These are phyloP conservation scores for Austrofundulus limnaeus DNA, from an alignment of 2,113 vertebrate species.

Conservation along the genomic window DNA sequence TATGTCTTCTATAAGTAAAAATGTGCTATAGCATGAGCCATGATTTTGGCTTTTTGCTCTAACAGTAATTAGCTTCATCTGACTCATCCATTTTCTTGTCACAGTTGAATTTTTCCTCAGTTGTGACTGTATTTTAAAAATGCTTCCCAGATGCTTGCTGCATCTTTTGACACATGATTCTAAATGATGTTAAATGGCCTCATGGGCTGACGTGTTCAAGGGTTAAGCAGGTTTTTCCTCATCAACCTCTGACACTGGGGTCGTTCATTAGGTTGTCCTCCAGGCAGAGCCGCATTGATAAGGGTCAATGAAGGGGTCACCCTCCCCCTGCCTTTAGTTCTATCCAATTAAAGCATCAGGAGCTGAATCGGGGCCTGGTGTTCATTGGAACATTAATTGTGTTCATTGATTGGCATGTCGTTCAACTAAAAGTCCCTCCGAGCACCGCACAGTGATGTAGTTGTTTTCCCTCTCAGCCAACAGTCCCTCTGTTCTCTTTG, in stretches of 20 bases:
- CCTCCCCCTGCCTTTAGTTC: slow-evolving; percentile 56
- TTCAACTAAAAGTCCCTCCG: slow-evolving; percentile 44
- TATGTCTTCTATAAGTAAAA: too few species aligned
- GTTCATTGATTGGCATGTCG: slow-evolving; percentile 60
- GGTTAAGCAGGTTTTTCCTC: slow-evolving; percentile 75
- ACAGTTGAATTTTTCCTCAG: not conserved
- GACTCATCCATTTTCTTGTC: slow-evolving; percentile 37
- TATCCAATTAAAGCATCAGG: slow-evolving; percentile 66
- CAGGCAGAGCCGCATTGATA: slow-evolving; percentile 59
- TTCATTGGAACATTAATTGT: slow-evolving; percentile 65
- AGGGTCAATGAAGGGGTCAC: slow-evolving; percentile 71
- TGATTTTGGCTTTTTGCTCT: not conserved
- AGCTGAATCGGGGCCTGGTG: slow-evolving; percentile 53
- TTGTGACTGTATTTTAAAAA: slow-evolving; percentile 46
- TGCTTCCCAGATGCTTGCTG: slow-evolving; percentile 57
- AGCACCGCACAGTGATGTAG: slow-evolving; percentile 34
- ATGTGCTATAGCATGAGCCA: not conserved
- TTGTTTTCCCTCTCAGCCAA: slow-evolving; percentile 39
- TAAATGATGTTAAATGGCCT: slow-evolving; percentile 71
- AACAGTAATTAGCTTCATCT: slow-evolving; percentile 3
- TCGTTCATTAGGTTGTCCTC: slow-evolving; percentile 69
- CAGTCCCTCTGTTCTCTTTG: slow-evolving; percentile 33
- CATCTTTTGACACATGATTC: slow-evolving; percentile 62
- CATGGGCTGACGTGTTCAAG: slow-evolving; percentile 63
- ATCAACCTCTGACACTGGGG: slow-evolving; percentile 77